Percentiles rank a stretch among this genome's conserved stretches.
Evolutionary conservation across 2,888 invertebrate species (phyloP).

Genomic region (Andrena haemorrhoa): DNA sequence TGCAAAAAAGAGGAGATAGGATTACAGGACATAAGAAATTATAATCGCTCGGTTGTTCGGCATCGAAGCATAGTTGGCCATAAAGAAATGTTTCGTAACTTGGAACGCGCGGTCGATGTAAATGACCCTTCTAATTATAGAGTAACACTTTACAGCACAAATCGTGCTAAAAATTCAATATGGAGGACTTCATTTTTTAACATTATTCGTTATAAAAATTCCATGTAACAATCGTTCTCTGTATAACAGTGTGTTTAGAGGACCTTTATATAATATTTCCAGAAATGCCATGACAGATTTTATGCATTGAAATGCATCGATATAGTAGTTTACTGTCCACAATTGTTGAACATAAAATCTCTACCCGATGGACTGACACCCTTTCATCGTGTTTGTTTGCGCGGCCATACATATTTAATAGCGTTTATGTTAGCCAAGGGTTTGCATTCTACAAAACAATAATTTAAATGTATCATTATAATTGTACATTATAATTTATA

Average conservation of each 20-base stretch:
- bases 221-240: not conserved
- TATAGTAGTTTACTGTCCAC: constrained; percentile 53
- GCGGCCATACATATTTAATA: constrained; percentile 53
- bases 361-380: constrained; percentile 47
- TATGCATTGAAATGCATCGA: constrained; percentile 59
- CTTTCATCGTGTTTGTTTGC: constrained; percentile 59
- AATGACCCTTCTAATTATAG: constrained; percentile 8
- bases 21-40: constrained; percentile 17
- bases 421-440: constrained; percentile 64
- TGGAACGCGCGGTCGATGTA: constrained; percentile 43
- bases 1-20: not conserved
- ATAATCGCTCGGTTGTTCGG: constrained; percentile 19
- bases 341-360: constrained; percentile 55
- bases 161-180: not conserved
- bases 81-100: constrained; percentile 34
- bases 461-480: not conserved
- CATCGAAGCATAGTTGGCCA: constrained; percentile 43
- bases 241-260: not conserved
- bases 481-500: constrained; percentile 9
- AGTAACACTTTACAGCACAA: constrained; percentile 8
- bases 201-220: not conserved
- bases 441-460: constrained; percentile 23
- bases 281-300: constrained; percentile 53
- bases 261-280: constrained; percentile 19
- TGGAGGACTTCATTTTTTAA: not conserved